Percentiles rank a stretch among this genome's conserved stretches.
Conservation (phyloP, 2,888 invertebrate species). For the Netelia virgata region DNA sequence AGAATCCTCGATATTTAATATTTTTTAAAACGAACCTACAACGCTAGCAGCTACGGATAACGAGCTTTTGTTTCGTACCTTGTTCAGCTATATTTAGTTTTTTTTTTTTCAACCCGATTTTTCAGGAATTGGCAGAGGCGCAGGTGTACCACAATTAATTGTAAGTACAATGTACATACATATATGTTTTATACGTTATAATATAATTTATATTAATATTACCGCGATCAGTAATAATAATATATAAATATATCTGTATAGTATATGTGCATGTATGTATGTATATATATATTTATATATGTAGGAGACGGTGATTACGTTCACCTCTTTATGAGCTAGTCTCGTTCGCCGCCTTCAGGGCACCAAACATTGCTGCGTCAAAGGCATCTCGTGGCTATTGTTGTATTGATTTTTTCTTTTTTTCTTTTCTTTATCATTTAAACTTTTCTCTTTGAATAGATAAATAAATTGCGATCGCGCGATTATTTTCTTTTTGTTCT, state of each 20-base stretch:
- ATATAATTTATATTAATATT: constrained; percentile 6
- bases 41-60: constrained; percentile 42
- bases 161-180: constrained; percentile 53
- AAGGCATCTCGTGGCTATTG: constrained; percentile 84
- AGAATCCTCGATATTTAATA: constrained; percentile 30
- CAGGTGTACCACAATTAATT: constrained; percentile 48
- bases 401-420: constrained; percentile 73
- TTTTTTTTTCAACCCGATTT: constrained; percentile 47
- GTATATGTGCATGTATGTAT: constrained; percentile 34
- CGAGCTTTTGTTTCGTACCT: constrained; percentile 12
- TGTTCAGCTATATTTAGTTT: constrained; percentile 16
- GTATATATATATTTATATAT: constrained; percentile 42
- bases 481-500: constrained; percentile 66
- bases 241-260: constrained; percentile 12
- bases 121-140: constrained; percentile 26
- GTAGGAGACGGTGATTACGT: constrained; percentile 53
- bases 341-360: constrained; percentile 75
- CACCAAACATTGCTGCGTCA: constrained; percentile 81
- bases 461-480: constrained; percentile 80
- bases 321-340: constrained; percentile 61
- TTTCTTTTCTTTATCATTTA: constrained; percentile 68
- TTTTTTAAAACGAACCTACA: constrained; percentile 55
- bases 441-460: constrained; percentile 74
- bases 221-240: neutral
- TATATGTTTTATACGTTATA: constrained; percentile 1